Conservation (phyloP, 2,888 invertebrate species). For the Colletes collaris region DNA sequence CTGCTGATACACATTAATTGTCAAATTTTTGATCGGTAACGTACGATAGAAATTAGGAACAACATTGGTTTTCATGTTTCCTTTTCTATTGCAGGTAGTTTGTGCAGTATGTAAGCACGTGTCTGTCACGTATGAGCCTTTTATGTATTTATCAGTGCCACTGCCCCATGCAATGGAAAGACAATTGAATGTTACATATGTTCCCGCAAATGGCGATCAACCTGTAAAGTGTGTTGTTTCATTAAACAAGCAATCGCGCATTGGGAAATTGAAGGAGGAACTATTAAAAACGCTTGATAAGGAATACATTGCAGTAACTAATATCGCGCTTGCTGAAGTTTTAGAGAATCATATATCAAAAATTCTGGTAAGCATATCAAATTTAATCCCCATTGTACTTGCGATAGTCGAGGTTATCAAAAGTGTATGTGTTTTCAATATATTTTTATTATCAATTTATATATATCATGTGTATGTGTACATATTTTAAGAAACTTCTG, state of each 20-base stretch:
- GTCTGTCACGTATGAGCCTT: conserved; percentile 87
- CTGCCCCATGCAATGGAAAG: conserved; percentile 86
- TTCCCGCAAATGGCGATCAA: conserved; percentile 83
- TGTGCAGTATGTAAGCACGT: conserved; percentile 86
- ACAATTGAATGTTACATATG: conserved; percentile 85
- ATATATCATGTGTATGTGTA: conserved; percentile 4
- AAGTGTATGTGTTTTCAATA: conserved; percentile 6
- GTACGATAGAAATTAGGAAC: not conserved
- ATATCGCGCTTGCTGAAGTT: conserved; percentile 85
- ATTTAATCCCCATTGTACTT: not conserved
- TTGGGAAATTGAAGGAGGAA: conserved; percentile 84
- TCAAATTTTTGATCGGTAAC: not conserved
- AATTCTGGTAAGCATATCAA: conserved; percentile 83
- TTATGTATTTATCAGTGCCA: conserved; percentile 88
- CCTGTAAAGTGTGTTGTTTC: conserved; percentile 84
- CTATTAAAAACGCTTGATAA: conserved; percentile 82
- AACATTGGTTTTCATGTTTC: not conserved
- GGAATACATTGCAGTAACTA: conserved; percentile 78
- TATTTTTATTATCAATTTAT: conserved; percentile 1
- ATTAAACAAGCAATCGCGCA: conserved; percentile 85
- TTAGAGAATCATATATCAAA: conserved; percentile 85
- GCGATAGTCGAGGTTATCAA: conserved; percentile 4
- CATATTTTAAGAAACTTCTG: conserved; percentile 3
- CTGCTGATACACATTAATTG: conserved; percentile 56
- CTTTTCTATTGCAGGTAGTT: conserved; percentile 83